These are phyloP conservation scores for Dyspetes luteomarginatus DNA, from an alignment of 2,888 invertebrate genomes.

Conservation along the genomic window DNA sequence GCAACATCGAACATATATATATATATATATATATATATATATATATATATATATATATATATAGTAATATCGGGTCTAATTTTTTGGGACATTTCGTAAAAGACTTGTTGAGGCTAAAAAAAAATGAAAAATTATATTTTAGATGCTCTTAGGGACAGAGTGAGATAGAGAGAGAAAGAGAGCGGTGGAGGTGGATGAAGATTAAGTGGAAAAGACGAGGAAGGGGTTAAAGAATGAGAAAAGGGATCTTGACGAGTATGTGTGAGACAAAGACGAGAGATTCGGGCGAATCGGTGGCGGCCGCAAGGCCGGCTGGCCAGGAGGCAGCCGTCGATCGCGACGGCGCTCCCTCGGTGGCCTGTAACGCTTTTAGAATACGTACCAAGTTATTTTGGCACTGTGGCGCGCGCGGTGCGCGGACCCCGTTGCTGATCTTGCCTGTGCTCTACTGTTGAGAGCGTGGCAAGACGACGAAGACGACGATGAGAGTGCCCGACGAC, in stretches of 20 bases:
- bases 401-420: conserved; percentile 76
- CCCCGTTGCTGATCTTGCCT: conserved; percentile 71
- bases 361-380: conserved; percentile 81
- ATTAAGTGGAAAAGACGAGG: not conserved
- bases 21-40: no score
- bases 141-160: conserved; percentile 64
- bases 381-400: conserved; percentile 80
- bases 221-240: conserved; percentile 54
- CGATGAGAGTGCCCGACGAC: conserved; percentile 34
- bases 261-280: conserved; percentile 56
- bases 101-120: conserved; percentile 14
- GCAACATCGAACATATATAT: no score
- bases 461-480: conserved; percentile 1
- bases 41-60: no score
- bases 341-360: conserved; percentile 77
- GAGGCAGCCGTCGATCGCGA: conserved; percentile 67
- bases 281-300: conserved; percentile 57
- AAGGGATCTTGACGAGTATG: conserved; percentile 53
- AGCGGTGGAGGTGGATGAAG: conserved; percentile 66
- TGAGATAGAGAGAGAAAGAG: conserved; percentile 63
- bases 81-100: conserved; percentile 14
- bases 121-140: conserved; percentile 66
- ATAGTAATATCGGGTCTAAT: conserved; percentile 1
- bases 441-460: conserved; percentile 8
- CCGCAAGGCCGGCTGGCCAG: conserved; percentile 65